These are phyloP conservation scores for Latheticus oryzae DNA, from an alignment of 2,888 invertebrate genomes.

Conservation along the genomic window DNA sequence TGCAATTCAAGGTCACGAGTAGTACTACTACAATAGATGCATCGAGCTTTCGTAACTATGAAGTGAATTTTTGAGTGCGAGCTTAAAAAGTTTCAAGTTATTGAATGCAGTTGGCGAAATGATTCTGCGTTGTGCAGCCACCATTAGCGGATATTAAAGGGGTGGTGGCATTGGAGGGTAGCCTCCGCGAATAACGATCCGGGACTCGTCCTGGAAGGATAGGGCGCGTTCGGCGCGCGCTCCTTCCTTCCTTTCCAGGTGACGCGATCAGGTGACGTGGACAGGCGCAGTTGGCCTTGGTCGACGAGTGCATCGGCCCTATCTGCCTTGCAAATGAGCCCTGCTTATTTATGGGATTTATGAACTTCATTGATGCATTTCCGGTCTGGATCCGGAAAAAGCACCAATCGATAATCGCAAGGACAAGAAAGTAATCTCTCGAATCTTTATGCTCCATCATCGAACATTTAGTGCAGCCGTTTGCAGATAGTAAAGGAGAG, in stretches of 20 bases:
- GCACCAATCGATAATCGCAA: not conserved
- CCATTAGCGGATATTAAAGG: conserved; percentile 63
- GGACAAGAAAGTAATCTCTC: conserved; percentile 1
- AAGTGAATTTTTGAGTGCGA: too few relatives aligned
- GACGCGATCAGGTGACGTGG: conserved; percentile 53
- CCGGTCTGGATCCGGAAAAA: conserved; percentile 18
- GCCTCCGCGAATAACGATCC: conserved; percentile 66
- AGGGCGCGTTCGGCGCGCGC: conserved; percentile 52
- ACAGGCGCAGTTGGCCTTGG: conserved; percentile 60
- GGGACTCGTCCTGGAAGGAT: conserved; percentile 58
- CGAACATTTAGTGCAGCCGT: conserved; percentile 33
- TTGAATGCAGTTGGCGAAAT: too few relatives aligned
- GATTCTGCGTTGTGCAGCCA: conserved; percentile 54
- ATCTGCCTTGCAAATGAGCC: conserved; percentile 66
- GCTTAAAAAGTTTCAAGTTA: too few relatives aligned
- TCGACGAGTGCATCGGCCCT: conserved; percentile 61
- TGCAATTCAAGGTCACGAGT: conserved; percentile 56
- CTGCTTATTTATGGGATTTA: conserved; percentile 66
- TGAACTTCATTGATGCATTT: conserved; percentile 62
- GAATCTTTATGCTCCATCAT: too few relatives aligned
- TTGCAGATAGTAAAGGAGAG: conserved; percentile 38
- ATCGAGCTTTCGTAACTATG: too few relatives aligned
- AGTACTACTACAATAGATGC: conserved; percentile 14
- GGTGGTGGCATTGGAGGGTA: conserved; percentile 62
- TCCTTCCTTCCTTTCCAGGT: conserved; percentile 43